Conservation (phyloP, 2,888 invertebrate species). For the Notodonta dromedarius region DNA sequence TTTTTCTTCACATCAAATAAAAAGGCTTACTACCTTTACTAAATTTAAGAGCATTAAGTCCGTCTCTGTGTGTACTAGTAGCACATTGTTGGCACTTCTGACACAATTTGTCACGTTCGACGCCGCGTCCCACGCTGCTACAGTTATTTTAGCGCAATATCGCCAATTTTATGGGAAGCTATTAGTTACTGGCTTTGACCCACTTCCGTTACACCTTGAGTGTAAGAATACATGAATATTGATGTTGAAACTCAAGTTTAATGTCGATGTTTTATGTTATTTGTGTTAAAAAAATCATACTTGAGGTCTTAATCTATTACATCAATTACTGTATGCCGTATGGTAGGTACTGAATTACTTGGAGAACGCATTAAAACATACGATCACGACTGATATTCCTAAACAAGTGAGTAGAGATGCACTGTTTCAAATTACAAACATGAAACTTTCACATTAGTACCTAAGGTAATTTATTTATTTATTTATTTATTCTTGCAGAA, state of each 20-base stretch:
- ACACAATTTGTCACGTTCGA: conserved; percentile 2
- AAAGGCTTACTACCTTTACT: too few species aligned
- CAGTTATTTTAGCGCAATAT: conserved; percentile 1
- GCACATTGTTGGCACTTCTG: conserved; percentile 4
- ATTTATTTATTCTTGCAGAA: too few species aligned
- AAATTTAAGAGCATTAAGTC: not conserved
- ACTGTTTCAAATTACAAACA: too few species aligned
- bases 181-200: not conserved
- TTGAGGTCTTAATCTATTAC: too few species aligned
- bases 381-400: too few species aligned
- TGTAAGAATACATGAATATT: not conserved
- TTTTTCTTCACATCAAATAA: too few species aligned
- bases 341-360: too few species aligned
- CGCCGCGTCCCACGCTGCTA: not conserved
- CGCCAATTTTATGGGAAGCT: conserved; percentile 6
- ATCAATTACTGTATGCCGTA: too few species aligned
- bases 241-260: not conserved
- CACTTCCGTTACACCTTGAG: not conserved
- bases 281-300: not conserved
- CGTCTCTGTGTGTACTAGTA: not conserved
- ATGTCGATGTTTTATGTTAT: not conserved
- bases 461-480: too few species aligned
- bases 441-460: too few species aligned
- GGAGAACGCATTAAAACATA: too few species aligned
- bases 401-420: too few species aligned